Evolutionary conservation across 2,797 vertebrate genomes (phyloP).

Genomic region (Dromococcyx pavoninus): DNA sequence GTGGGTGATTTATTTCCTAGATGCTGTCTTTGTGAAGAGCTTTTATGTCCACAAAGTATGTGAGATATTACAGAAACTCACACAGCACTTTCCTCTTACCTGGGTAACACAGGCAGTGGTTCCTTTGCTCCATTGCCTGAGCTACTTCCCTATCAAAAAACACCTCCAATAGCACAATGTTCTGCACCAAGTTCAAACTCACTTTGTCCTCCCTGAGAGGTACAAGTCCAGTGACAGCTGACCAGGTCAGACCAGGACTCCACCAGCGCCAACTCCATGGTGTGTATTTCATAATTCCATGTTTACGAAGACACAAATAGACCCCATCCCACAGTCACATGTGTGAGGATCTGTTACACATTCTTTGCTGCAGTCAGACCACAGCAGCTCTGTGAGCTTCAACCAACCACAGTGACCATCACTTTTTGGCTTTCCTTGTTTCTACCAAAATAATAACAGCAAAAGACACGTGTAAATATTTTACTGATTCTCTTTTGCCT

Average conservation of each 20-base stretch:
- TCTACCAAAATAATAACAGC: not conserved
- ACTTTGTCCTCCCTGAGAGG: not conserved
- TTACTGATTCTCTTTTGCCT: not conserved
- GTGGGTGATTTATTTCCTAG: not conserved
- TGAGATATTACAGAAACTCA: not conserved
- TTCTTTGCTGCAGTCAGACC: not conserved
- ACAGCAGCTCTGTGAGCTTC: not conserved
- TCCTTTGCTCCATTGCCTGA: not conserved
- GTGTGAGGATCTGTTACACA: constrained; percentile 46
- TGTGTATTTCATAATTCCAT: constrained; percentile 11
- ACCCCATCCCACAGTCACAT: constrained; percentile 41
- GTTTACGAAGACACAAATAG: constrained; percentile 68
- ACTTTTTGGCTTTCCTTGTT: not conserved
- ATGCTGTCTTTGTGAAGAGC: not conserved
- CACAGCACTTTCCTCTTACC: not conserved
- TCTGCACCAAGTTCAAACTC: not conserved
- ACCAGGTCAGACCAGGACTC: constrained; percentile 27
- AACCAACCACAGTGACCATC: not conserved
- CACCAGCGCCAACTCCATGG: not conserved
- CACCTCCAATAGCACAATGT: not conserved
- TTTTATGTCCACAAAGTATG: not conserved
- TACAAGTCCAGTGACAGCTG: not conserved
- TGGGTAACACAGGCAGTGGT: not conserved
- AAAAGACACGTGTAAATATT: fast-evolving
- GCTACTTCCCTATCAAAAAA: not conserved